Percentiles rank a stretch among this genome's conserved stretches.
Evolutionary conservation across 53 echinoderm and acorn worm genomes (phyloP).

Genomic region (Henricia sp.): DNA sequence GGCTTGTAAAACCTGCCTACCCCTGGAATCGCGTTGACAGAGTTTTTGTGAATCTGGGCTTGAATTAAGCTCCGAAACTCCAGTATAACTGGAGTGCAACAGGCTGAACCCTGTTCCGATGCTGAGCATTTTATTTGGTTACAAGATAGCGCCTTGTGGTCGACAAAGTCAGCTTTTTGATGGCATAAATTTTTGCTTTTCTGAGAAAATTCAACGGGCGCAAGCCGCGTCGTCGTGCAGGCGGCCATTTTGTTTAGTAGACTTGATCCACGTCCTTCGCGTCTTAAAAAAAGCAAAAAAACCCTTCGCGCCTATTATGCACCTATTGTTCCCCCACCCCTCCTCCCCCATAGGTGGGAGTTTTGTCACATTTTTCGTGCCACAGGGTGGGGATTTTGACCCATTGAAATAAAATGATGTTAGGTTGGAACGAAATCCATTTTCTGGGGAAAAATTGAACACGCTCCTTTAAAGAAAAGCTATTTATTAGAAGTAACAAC

Average conservation of each 20-base stretch:
- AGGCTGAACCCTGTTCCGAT: slow-evolving; percentile 13
- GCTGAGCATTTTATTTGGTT: not conserved
- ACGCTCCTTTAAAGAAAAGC: too few species aligned
- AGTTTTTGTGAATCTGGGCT: slow-evolving; percentile 64
- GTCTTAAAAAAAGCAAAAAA: too few species aligned
- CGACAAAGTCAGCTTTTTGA: not conserved
- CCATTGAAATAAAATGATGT: too few species aligned
- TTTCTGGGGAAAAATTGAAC: too few species aligned
- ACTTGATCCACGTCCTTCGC: too few species aligned
- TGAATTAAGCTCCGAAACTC: slow-evolving; percentile 88
- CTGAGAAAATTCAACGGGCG: slow-evolving; percentile 24
- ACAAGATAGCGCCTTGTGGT: not conserved
- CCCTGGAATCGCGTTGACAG: slow-evolving; percentile 79
- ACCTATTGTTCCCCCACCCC: too few species aligned
- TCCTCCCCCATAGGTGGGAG: too few species aligned
- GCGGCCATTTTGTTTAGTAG: slow-evolving; percentile 43
- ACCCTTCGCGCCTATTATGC: too few species aligned
- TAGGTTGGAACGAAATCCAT: too few species aligned
- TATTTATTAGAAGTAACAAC: too few species aligned
- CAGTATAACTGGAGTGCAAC: slow-evolving; percentile 78
- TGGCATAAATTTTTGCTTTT: not conserved
- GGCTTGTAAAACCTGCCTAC: slow-evolving; percentile 50
- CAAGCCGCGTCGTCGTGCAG: slow-evolving; percentile 29
- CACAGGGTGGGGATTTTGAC: too few species aligned
- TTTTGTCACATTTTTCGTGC: too few species aligned